phyloP scores from a whole-genome alignment of 2,113 vertebrate genomes.

The Xiphophorus hellerii region DNA sequence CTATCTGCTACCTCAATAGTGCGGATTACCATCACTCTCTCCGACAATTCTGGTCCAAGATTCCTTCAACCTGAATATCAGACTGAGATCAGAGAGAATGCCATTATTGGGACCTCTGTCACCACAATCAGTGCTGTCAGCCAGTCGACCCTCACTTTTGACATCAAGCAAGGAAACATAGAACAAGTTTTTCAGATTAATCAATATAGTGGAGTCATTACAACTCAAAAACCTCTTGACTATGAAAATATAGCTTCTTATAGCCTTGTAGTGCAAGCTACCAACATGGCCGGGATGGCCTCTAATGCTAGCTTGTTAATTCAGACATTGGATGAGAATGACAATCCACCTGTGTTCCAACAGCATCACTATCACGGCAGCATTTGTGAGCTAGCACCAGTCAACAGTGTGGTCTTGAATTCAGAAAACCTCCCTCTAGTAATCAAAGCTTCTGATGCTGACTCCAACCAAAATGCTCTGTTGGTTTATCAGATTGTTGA shows the following conservation, averaged over 20 bases:
- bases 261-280: constrained; percentile 87
- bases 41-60: constrained; percentile 92
- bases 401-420: constrained; percentile 90
- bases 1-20: constrained; percentile 91
- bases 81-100: constrained; percentile 90
- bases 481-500: constrained; percentile 96
- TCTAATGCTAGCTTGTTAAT: constrained; percentile 89
- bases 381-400: constrained; percentile 91
- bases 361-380: constrained; percentile 87
- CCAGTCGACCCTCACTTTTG: constrained; percentile 91
- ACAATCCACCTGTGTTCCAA: constrained; percentile 92
- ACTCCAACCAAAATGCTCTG: constrained; percentile 92
- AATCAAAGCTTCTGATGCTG: constrained; percentile 90
- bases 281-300: constrained; percentile 96
- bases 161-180: constrained; percentile 88
- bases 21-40: constrained; percentile 89
- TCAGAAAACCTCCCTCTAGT: constrained; percentile 85
- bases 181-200: constrained; percentile 89
- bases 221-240: constrained; percentile 87
- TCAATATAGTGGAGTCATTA: constrained; percentile 94
- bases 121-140: constrained; percentile 90
- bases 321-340: constrained; percentile 93
- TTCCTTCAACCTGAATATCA: constrained; percentile 93
- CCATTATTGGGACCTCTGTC: constrained; percentile 88
- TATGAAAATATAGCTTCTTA: constrained; percentile 87